Base-by-base conservation (phyloP, 2,888 invertebrate species). In the Muscina levida region DNA sequence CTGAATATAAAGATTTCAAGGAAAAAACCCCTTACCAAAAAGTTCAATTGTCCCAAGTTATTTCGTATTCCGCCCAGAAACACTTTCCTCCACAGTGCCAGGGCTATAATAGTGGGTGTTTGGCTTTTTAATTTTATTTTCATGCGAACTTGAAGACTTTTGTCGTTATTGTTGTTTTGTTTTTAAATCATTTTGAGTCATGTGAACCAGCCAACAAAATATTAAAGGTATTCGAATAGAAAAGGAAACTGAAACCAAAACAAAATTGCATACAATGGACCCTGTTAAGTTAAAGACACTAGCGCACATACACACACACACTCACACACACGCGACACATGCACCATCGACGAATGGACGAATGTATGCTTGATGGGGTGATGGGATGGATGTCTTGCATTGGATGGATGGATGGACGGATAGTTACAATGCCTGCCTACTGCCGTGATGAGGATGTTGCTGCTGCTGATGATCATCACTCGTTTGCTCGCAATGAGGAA, bases 101-200 rank as follows among this genome's bases (percentile, higher is more conserved):
- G 67, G 37, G 75, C 48, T 8, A n/a, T n/a, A 53, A 31, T 79
- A 77, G 74, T 78, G 79, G 79, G 77, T 81, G 81, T 81, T 81
- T 81, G 77, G 53, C 74, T 81, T 81, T 80, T 77, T 77, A 81
- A 77, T 74, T 74, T 81, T 77, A 77, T 81, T 81, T 77, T 81
- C 81, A 77, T 81, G 77, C 81, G 81, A 81, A 81, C 81, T 81
- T 81, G 81, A 77, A 72, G 77, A 72, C 62, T 71, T 66, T 71
- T 67, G 8, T 39, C 51, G 31, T 19, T 11, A 3, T 11, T 56
- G 26, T 22, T 19, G n/a, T 56, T 10, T 31, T n/a, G n/a, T n/a
- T 46, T 42, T 19, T 48, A 10, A 11, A 51, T 48, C 31, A 19
- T 62, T 51, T 62, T 68, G 48, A 59, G 37, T 57, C 53, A 77